Conservation (phyloP, 2,888 invertebrate species). For the Ophraella communa region DNA sequence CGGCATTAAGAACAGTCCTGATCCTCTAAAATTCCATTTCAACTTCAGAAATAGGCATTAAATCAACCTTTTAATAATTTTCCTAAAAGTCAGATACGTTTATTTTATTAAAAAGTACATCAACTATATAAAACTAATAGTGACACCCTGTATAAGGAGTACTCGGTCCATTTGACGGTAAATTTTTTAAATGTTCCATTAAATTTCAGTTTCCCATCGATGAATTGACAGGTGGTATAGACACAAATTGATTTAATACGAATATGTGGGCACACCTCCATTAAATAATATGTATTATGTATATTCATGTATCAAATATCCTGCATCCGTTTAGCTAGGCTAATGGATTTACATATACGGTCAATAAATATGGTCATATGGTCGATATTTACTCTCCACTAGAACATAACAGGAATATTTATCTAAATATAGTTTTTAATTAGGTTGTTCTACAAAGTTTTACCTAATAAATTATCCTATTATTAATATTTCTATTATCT, state of each 20-base stretch:
- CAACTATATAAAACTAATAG: too few species aligned
- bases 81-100: too few species aligned
- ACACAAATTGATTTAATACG: conserved; percentile 12
- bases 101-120: too few species aligned
- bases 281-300: conserved; percentile 1
- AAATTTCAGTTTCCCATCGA: background rate
- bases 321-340: conserved; percentile 46
- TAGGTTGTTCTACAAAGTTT: too few species aligned
- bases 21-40: too few species aligned
- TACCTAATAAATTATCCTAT: too few species aligned
- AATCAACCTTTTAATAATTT: too few species aligned
- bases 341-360: conserved; percentile 56
- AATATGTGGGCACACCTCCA: background rate
- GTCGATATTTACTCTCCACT: background rate
- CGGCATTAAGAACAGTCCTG: too few species aligned
- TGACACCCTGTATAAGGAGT: too few species aligned
- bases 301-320: conserved; percentile 42
- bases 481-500: too few species aligned
- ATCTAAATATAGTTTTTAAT: too few species aligned
- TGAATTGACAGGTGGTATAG: background rate
- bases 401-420: background rate
- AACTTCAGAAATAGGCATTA: too few species aligned
- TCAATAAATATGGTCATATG: conserved; percentile 36
- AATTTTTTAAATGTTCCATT: conserved; percentile 1
- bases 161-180: background rate